A percentile compares a stretch with the other conserved stretches of the same genome.
Evolutionary conservation across 2,888 invertebrate genomes (phyloP).

Genomic region (Diarsia brunnea): DNA sequence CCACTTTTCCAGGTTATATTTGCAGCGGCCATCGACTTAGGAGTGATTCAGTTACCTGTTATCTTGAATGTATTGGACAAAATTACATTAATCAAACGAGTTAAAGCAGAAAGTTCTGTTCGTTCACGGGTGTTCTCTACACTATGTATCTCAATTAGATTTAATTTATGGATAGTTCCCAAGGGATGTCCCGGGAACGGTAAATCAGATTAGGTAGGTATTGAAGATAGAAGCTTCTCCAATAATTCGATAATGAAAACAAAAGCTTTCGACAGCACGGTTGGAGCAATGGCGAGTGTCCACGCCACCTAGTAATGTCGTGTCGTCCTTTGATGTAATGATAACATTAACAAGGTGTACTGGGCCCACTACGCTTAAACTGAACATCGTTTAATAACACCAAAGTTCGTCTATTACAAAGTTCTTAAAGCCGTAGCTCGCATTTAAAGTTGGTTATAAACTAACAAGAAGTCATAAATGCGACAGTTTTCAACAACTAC

Average conservation of each 20-base stretch:
- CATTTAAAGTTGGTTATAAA: slow-evolving; percentile 24
- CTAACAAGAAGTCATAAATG: slow-evolving; percentile 4
- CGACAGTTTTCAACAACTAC: slow-evolving; percentile 31
- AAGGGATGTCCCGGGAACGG: background rate
- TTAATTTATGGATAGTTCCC: slow-evolving; percentile 11
- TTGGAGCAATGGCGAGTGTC: no score
- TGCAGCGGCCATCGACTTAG: no score
- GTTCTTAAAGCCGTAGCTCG: background rate
- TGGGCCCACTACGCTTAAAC: background rate
- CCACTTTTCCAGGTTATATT: no score
- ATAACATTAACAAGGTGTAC: no score
- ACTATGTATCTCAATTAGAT: slow-evolving; percentile 11
- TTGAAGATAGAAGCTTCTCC: slow-evolving; percentile 1
- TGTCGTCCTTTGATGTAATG: no score
- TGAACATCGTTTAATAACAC: background rate
- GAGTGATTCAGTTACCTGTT: no score
- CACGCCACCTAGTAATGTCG: background rate
- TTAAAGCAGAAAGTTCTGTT: background rate
- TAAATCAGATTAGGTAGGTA: slow-evolving; percentile 18
- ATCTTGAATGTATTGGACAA: background rate
- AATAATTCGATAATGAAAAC: background rate
- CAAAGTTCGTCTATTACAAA: background rate
- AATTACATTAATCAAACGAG: slow-evolving; percentile 8
- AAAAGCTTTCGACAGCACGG: no score
- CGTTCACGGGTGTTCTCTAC: background rate